Base-by-base conservation (phyloP, 2,888 invertebrate genomes). In the Orthonevra nobilis region DNA sequence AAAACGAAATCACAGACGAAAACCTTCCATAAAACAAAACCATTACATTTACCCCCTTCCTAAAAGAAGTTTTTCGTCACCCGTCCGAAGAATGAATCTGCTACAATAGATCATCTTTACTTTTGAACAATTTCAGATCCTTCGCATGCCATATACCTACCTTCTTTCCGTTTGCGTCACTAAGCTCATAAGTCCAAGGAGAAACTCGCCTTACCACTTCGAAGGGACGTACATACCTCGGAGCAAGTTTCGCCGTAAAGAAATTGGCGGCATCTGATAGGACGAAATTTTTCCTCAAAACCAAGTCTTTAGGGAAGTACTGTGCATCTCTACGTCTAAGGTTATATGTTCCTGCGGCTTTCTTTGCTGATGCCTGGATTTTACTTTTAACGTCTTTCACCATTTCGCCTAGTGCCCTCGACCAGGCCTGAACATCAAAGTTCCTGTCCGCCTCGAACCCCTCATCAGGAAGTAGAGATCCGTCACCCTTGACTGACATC, bases 191-290 rank as follows among this genome's bases (percentile, higher is more conserved):
- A 2, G 52, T 54, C 36, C 52, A 54, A 5, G 36, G 36, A 1
- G 36, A 54, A 6, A 54, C 36, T 10, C 38, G 20, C 5, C 36
- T 9, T 7, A 36, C 3, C 14, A 56, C 38, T 5, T 36, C 20
- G 7, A 56, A 56, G 1, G 54, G 54, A 2, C 54, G 28, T 9
- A 56, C 10, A 9, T 26, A 56, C 15, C 26, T 56, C 3, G 54
- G 38, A n/a, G 38, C 38, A n/a, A 56, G 26, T n/a, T 54, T 54
- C 1, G 54, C 38, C 14, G 36, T 54, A 15, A 38, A 54, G 10
- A 26, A 54, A 1, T 38, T 36, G 3, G 54, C 26, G 3, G 34
- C 52, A 34, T 52, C 52, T 2, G 52, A 34, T 3, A 52, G 4
- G 1, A 52, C 34, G n/a, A n/a, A n/a, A n/a, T n/a, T n/a, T n/a